Evolutionary conservation across 2,113 vertebrate genomes (phyloP).

Genomic region (Coracopsis vasa): DNA sequence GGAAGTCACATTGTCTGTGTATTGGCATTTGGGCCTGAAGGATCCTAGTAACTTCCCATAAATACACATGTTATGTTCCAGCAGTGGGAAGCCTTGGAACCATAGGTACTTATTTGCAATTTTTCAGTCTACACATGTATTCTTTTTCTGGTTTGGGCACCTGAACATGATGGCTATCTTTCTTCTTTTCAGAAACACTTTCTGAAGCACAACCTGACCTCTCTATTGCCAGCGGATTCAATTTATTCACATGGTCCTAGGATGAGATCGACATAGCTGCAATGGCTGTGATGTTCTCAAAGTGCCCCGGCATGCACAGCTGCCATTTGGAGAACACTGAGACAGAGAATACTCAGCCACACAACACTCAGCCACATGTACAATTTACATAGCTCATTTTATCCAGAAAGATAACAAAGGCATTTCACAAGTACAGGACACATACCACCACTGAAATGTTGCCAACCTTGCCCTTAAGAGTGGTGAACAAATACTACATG

Average conservation of each 20-base stretch:
- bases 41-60: not conserved
- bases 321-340: not conserved
- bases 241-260: not conserved
- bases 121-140: not conserved
- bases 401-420: conserved; percentile 5
- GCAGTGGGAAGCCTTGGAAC: not conserved
- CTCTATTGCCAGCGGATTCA: not conserved
- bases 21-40: not conserved
- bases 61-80: not conserved
- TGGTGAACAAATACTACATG: not conserved
- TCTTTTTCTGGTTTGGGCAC: not conserved
- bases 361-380: not conserved
- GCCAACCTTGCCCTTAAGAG: not conserved
- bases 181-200: not conserved
- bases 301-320: not conserved
- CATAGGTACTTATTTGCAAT: not conserved
- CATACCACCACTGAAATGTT: not conserved
- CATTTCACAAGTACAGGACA: conserved; percentile 34
- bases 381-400: not conserved
- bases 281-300: not conserved
- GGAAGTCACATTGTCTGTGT: not conserved
- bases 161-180: not conserved
- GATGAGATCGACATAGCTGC: not conserved
- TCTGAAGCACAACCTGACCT: not conserved
- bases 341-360: not conserved